Percentiles rank a stretch among this genome's conserved stretches.
These are phyloP conservation scores for Ciona savignyi DNA, from an alignment of 23 tunicate species.

Conservation along the genomic window DNA sequence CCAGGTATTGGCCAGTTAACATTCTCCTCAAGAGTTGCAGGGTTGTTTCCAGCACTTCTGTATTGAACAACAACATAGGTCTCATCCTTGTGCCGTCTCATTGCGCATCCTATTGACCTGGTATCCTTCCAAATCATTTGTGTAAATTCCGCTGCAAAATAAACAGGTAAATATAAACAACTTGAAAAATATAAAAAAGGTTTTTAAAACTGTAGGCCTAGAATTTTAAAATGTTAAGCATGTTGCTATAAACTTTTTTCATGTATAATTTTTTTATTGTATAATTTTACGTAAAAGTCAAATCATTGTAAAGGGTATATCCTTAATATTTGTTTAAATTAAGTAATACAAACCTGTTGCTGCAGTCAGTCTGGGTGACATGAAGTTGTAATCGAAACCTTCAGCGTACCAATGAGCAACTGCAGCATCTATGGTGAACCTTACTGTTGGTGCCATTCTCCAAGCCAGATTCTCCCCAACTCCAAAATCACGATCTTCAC, in stretches of 20 bases:
- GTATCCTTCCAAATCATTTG: conserved; percentile 5
- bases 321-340: no score
- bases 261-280: neutral
- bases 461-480: conserved; percentile 20
- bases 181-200: no score
- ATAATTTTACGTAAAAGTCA: neutral
- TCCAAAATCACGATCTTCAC: neutral
- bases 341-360: no score
- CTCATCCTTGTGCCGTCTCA: conserved; percentile 7
- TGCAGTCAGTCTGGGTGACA: neutral
- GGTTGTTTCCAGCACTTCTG: conserved; percentile 1
- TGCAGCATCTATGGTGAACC: neutral
- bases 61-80: conserved; percentile 7
- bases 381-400: neutral
- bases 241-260: no score
- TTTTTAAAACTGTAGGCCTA: no score
- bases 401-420: conserved; percentile 4
- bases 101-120: neutral
- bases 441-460: neutral
- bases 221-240: no score
- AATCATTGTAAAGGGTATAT: neutral
- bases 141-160: neutral
- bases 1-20: conserved; percentile 1
- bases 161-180: no score
- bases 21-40: neutral